phyloP scores from a whole-genome alignment of 2,113 vertebrate species.

The Rhinogobius similis region DNA sequence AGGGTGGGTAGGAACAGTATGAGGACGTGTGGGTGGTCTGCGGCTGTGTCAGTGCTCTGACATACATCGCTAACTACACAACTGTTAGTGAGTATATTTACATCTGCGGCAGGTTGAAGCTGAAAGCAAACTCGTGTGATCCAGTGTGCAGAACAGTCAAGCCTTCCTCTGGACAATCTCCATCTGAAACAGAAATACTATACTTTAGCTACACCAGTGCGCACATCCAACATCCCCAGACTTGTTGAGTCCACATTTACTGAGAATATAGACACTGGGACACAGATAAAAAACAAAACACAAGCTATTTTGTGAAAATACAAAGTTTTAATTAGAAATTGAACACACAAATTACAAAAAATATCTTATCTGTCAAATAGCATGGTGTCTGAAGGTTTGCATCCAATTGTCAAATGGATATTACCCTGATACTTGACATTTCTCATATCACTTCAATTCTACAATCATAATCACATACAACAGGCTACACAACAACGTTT shows the following conservation, averaged over 20 bases:
- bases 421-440: background rate
- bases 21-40: conserved; percentile 25
- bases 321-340: background rate
- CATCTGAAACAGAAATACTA: conserved; percentile 79
- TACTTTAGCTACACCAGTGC: background rate
- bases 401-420: background rate
- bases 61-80: background rate
- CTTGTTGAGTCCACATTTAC: background rate
- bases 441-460: background rate
- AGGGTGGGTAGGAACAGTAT: background rate
- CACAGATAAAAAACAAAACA: background rate
- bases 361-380: too few species aligned
- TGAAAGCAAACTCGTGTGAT: conserved; percentile 97
- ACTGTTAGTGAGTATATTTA: conserved; percentile 76
- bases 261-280: background rate
- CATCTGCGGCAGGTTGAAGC: conserved; percentile 98
- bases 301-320: background rate
- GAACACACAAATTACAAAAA: background rate
- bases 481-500: background rate
- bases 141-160: conserved; percentile 90
- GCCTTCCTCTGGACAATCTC: conserved; percentile 91
- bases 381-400: background rate
- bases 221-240: background rate
- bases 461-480: background rate
- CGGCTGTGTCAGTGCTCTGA: background rate